These are phyloP conservation scores for Danionella dracula DNA, from an alignment of 2,797 vertebrate species.

Conservation along the genomic window DNA sequence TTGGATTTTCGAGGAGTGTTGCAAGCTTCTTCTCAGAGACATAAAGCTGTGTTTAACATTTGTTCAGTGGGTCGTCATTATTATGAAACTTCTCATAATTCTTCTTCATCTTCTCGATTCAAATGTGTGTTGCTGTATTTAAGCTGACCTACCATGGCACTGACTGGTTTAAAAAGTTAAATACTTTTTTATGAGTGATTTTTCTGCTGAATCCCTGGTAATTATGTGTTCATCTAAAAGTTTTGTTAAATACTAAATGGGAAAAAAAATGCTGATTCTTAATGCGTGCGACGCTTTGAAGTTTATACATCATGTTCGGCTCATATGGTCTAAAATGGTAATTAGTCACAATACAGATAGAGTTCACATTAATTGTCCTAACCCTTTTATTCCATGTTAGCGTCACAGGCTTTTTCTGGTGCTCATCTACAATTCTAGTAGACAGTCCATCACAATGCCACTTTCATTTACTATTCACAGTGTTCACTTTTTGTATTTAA, in stretches of 20 bases:
- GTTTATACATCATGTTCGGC: too few species aligned
- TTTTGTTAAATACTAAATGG: background rate
- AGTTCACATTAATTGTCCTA: too few species aligned
- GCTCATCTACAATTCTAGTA: too few species aligned
- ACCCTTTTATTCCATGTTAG: too few species aligned
- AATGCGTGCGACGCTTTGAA: too few species aligned
- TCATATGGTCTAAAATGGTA: too few species aligned
- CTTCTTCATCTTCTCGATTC: background rate
- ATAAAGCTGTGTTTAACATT: conserved; percentile 44
- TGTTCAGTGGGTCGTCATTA: background rate
- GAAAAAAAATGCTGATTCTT: too few species aligned
- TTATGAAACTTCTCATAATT: background rate
- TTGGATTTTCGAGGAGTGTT: conserved; percentile 25
- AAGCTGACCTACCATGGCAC: background rate
- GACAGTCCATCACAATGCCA: too few species aligned
- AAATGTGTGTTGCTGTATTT: background rate
- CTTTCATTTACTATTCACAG: too few species aligned
- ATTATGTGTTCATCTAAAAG: background rate
- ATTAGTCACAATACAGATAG: too few species aligned
- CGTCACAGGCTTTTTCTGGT: too few species aligned
- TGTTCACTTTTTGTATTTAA: too few species aligned
- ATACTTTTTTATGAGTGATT: background rate
- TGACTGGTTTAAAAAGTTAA: background rate
- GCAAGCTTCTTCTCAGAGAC: conserved; percentile 48
- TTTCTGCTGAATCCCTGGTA: background rate